phyloP scores from a whole-genome alignment of 1,140 invertebrate genomes.

The Antheraea pernyi region DNA sequence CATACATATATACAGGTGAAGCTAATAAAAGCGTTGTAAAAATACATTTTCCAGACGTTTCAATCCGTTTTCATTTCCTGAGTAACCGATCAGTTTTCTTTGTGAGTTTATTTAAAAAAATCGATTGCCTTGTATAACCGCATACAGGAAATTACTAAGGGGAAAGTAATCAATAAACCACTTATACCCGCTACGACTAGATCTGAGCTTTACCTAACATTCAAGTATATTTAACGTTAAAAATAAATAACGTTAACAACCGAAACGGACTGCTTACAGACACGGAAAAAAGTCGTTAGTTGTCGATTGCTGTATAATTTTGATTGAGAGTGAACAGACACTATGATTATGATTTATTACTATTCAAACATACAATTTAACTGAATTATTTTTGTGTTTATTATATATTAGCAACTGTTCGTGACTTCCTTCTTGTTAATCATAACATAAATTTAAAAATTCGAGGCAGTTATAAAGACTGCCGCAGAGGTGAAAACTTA shows the following conservation, averaged over 20 bases:
- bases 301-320: slow-evolving; percentile 16
- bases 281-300: slow-evolving; percentile 33
- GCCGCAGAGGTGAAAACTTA: no score
- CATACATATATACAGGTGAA: no score
- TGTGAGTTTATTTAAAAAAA: neutral
- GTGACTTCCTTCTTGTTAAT: no score
- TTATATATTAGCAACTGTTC: neutral
- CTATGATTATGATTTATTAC: slow-evolving; percentile 26
- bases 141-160: slow-evolving; percentile 6
- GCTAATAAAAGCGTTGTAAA: no score
- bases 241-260: slow-evolving; percentile 21
- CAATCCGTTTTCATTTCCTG: no score
- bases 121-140: neutral
- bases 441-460: no score
- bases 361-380: slow-evolving; percentile 1
- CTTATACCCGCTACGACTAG: slow-evolving; percentile 2
- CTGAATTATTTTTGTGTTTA: neutral
- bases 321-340: slow-evolving; percentile 25
- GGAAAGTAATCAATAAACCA: slow-evolving; percentile 9
- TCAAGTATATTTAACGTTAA: slow-evolving; percentile 17
- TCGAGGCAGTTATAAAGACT: no score
- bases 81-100: neutral
- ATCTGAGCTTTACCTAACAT: slow-evolving; percentile 10
- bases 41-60: no score
- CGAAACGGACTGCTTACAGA: slow-evolving; percentile 24